These are phyloP conservation scores for Petrocephalus schoutedeni DNA, from an alignment of 2,797 vertebrate species.

Conservation along the genomic window DNA sequence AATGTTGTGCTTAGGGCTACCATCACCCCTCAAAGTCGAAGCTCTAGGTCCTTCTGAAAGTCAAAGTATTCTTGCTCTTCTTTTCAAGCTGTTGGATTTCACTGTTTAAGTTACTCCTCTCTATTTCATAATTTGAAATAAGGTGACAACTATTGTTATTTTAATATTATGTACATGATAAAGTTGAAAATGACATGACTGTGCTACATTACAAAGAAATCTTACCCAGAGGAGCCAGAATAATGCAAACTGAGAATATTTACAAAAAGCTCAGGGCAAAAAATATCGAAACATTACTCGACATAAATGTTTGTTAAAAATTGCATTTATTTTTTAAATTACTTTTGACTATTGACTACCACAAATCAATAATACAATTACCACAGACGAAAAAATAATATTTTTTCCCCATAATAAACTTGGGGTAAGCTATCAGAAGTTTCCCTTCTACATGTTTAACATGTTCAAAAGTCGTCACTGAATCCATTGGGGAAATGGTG, in stretches of 20 bases:
- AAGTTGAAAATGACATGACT: background rate
- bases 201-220: background rate
- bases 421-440: background rate
- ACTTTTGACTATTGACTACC: background rate
- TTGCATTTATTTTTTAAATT: background rate
- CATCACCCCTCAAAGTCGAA: constrained; percentile 6
- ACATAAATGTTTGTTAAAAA: background rate
- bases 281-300: background rate
- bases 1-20: background rate
- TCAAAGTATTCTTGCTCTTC: background rate
- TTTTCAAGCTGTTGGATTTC: background rate
- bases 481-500: background rate
- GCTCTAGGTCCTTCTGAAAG: constrained; percentile 8
- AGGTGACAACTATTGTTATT: background rate
- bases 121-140: background rate
- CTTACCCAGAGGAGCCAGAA: background rate
- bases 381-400: background rate
- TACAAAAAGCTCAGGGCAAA: background rate
- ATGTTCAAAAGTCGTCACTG: constrained; percentile 9
- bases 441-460: background rate
- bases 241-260: background rate
- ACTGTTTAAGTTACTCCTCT: background rate
- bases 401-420: background rate
- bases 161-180: background rate
- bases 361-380: background rate